Evolutionary conservation across 64 coral and sea anemone genomes (phyloP).

Genomic region (Cladopsammia gracilis): DNA sequence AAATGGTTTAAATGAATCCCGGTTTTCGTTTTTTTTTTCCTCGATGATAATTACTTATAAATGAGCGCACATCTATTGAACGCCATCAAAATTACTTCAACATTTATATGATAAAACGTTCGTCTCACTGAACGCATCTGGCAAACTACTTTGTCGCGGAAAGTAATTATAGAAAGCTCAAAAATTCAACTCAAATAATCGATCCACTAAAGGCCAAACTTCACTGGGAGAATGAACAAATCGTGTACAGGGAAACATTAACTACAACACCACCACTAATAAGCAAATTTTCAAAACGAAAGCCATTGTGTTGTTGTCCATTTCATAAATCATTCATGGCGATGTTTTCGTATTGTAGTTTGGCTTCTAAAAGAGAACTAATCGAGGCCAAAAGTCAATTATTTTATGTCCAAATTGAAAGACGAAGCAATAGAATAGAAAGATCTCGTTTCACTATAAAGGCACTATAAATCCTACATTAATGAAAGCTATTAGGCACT

Average conservation of each 20-base stretch:
- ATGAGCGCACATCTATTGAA: not conserved
- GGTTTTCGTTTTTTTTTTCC: slow-evolving; percentile 13
- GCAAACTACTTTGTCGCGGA: slow-evolving; percentile 11
- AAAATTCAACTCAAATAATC: not conserved
- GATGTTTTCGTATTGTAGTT: slow-evolving; percentile 22
- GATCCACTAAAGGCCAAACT: not conserved
- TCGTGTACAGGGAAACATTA: not conserved
- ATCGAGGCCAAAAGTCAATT: slow-evolving; percentile 51
- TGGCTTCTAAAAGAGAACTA: slow-evolving; percentile 7
- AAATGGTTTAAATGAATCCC: slow-evolving; percentile 18
- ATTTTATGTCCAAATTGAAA: slow-evolving; percentile 14
- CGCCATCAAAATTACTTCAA: not conserved
- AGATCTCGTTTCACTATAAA: not conserved
- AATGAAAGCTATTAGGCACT: too few species aligned
- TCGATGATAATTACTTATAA: slow-evolving; percentile 6
- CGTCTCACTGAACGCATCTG: not conserved
- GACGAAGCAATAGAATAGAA: not conserved
- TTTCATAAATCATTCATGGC: slow-evolving; percentile 47
- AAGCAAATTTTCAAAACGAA: slow-evolving; percentile 54
- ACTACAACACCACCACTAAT: slow-evolving; percentile 7
- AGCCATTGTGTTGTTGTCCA: slow-evolving; percentile 20
- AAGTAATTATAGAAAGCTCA: slow-evolving; percentile 26
- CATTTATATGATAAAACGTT: slow-evolving; percentile 7
- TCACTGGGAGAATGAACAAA: not conserved
- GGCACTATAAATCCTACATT: too few species aligned